Evolutionary conservation across 1,140 invertebrate species (phyloP), one percentile per base, ranked within the genome.

Genomic region (Dysdera silvatica): DNA sequence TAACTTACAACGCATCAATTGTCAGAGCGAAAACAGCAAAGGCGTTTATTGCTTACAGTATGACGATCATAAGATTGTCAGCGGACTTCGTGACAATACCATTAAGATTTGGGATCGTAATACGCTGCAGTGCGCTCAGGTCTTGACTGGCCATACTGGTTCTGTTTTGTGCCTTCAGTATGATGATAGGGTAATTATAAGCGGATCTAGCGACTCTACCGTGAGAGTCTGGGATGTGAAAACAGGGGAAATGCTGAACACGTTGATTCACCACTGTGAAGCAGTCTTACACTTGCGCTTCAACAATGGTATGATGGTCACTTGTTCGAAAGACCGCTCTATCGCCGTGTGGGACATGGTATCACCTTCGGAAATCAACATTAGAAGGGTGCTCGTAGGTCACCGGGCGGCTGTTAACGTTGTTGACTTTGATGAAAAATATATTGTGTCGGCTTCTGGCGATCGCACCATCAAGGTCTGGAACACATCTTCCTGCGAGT

Each of bases 261-360:
- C 95, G 1, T 81, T 99, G 23, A 98, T 98, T 73, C 95, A 99
- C 79, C 97, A 99, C 77, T 97, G 94, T 77, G 97, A 99, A 78
- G 97, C 97, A 65, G 97, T 99, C 56, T 81, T 99, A 65, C 97
- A 99, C 85, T 82, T 99, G 52, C 81, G 95, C 62, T 99, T 99
- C 77, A 91, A 91, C 77, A 96, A 99, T 78, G 96, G 95, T 48
- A 96, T 99, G 86, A 98, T 99, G 93, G 97, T 99, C 59, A 99
- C 97, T 10, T 99, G 97, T 80, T 97, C 94, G 35, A 98, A 98
- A 84, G 97, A 99, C 79, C 88, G 97, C 57, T 96, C 93, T 32
- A 99, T 99, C 79, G 95, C 95, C 14, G 97, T 99, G 1, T 99
- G 97, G 97, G 95, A 99, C 74, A 99, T 99, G 95, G 90, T 91